A percentile compares a stretch with the other conserved stretches of the same genome.
Conservation (phyloP, 2,797 vertebrate genomes). For the Sciaenops ocellatus region DNA sequence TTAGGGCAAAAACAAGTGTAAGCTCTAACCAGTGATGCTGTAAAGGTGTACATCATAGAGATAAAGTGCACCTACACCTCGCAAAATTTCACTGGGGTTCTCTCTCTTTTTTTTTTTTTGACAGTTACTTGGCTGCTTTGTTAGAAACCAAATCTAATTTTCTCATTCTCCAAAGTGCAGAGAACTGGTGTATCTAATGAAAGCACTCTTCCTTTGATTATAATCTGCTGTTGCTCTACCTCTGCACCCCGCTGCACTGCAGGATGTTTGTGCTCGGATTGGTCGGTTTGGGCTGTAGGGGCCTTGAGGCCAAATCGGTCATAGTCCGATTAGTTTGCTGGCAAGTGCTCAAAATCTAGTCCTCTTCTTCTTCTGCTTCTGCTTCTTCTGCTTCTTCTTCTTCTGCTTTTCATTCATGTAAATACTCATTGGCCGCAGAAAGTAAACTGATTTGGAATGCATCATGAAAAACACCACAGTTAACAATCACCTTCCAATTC, state of each 20-base stretch:
- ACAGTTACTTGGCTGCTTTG: slow-evolving; percentile 5
- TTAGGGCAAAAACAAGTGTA: neutral
- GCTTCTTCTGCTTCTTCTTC: neutral
- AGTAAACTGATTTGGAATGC: slow-evolving; percentile 26
- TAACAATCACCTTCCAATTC: neutral
- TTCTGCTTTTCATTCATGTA: slow-evolving; percentile 25
- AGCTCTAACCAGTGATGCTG: neutral
- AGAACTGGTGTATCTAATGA: neutral
- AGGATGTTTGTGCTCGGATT: slow-evolving; percentile 46
- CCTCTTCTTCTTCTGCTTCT: slow-evolving; percentile 3
- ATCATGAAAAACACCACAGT: neutral
- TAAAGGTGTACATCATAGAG: neutral
- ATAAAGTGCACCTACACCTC: neutral
- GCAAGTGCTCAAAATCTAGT: slow-evolving; percentile 47
- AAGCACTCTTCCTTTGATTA: slow-evolving; percentile 13
- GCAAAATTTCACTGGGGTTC: neutral
- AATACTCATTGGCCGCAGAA: slow-evolving; percentile 31
- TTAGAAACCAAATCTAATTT: slow-evolving; percentile 24
- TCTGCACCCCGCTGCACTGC: neutral
- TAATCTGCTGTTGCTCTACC: slow-evolving; percentile 22
- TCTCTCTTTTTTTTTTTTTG: neutral
- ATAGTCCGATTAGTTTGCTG: slow-evolving; percentile 63
- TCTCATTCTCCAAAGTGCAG: neutral
- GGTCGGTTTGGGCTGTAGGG: slow-evolving; percentile 33
- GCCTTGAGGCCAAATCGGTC: slow-evolving; percentile 59